Percentiles rank a stretch among this genome's conserved stretches.
phyloP scores from a whole-genome alignment of 2,888 invertebrate genomes.

The Geophilus truncorum region DNA sequence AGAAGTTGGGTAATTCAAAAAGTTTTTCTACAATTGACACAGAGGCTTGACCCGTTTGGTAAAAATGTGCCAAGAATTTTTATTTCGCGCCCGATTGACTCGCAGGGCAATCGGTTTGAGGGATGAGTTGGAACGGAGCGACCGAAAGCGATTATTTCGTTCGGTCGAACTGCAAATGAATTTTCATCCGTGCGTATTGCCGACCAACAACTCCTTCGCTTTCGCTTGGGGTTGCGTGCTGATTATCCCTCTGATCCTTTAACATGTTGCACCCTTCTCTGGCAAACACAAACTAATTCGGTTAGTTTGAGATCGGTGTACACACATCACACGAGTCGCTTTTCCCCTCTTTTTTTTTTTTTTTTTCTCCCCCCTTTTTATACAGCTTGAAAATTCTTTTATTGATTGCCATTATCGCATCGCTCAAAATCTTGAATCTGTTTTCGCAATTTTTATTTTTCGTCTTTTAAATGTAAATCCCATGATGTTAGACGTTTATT shows the following conservation, averaged over 20 bases:
- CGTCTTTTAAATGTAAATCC: neutral
- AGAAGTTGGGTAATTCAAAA: neutral
- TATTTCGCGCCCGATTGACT: slow-evolving; percentile 8
- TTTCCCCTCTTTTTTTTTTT: too few relatives aligned
- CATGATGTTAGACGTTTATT: neutral
- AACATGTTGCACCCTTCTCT: neutral
- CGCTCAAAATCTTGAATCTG: neutral
- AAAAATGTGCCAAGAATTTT: slow-evolving; percentile 12
- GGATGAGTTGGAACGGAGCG: neutral
- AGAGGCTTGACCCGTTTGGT: neutral
- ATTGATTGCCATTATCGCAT: neutral
- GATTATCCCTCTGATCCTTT: slow-evolving; percentile 4
- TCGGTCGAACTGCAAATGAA: slow-evolving; percentile 6
- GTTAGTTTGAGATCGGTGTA: neutral
- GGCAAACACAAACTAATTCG: neutral
- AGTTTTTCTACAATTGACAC: slow-evolving; percentile 13
- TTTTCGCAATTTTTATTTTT: neutral
- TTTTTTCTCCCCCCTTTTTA: neutral
- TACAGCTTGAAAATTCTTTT: neutral
- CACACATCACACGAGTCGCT: too few relatives aligned
- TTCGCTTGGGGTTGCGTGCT: neutral
- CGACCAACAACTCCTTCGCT: neutral
- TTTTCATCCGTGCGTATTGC: slow-evolving; percentile 1
- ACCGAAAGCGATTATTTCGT: slow-evolving; percentile 12
- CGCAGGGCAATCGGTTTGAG: neutral